Evolutionary conservation across 2,797 vertebrate genomes (phyloP).

Genomic region (Carduelis carduelis): DNA sequence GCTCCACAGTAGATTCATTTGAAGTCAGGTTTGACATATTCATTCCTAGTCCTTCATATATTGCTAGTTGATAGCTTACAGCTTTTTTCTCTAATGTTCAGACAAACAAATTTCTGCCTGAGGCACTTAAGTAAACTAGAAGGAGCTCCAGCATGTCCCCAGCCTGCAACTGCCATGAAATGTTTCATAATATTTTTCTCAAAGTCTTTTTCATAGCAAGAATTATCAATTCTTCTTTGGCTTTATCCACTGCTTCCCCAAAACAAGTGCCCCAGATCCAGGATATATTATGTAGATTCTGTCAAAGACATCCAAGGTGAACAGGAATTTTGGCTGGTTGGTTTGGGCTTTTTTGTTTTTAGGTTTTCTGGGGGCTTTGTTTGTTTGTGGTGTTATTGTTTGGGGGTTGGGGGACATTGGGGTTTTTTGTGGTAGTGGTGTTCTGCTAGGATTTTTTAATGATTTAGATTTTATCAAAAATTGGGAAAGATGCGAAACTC

Average conservation of each 20-base stretch:
- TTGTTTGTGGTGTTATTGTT: not conserved
- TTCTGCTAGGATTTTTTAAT: not conserved
- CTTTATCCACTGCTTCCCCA: not conserved
- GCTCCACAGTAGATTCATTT: not conserved
- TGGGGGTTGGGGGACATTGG: fast-evolving
- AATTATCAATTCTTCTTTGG: not conserved
- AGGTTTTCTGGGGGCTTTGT: fast-evolving
- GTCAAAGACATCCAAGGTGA: not conserved
- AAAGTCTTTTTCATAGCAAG: not conserved
- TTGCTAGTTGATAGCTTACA: not conserved
- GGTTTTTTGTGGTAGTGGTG: fast-evolving
- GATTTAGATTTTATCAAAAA: not conserved
- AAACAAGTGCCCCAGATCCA: not conserved
- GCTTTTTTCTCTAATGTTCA: not conserved
- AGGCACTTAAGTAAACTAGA: not conserved
- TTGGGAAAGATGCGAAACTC: not conserved
- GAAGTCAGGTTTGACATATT: not conserved
- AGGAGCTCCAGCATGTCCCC: not conserved
- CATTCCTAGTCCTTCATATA: not conserved
- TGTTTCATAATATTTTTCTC: not conserved
- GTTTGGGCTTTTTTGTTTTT: not conserved
- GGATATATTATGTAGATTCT: not conserved
- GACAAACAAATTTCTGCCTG: not conserved
- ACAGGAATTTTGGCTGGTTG: no score
- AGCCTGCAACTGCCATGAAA: not conserved